Base-by-base conservation (phyloP, 2,113 vertebrate species). In the Acrocephalus arundinaceus region DNA sequence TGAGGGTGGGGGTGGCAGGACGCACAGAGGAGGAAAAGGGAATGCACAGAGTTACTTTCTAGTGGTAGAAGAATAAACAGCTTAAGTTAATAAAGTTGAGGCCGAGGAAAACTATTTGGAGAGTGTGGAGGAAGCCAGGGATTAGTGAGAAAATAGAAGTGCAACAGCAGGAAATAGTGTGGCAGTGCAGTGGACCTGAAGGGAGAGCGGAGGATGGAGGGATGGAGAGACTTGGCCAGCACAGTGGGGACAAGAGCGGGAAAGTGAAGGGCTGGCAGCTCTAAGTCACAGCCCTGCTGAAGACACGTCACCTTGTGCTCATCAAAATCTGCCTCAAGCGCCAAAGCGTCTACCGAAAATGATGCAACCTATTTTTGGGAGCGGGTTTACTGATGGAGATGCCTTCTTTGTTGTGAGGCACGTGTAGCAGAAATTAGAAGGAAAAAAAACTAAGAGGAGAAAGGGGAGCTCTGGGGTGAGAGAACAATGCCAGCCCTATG, bases 11-110 rank as follows among this genome's bases (percentile, higher is more conserved):
- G 48, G 30, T 71, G 73, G 54, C 16, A 23, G 37, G 41, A 70
- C 10, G 1, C 20, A 27, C 4, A 5, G 43, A 75, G 39, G 54
- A 52, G 63, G 55, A 95, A 88, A 90, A 86, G 73, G 51, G 92
- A 91, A 95, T 19, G 48, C 31, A 21, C 52, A 70, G 92, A 89
- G 89, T 82, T 89, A 43, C 71, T 90, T 93, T 94, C 92, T 93
- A 93, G 85, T 73, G 67, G 93, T 55, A 73, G 74, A 94, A 85
- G 91, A 93, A 91, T 89, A 89, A 92, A 82, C 92, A 91, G 84
- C 77, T 94, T 96, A 91, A 91, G 59, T 94, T 97, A 96, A 94
- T 96, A 96, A 89, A 95, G 49, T 73, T 55, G 77, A 93, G 83
- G 61, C 70, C 1, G 7, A 86, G 68, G 89, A 92, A 85, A 86